Percentiles rank a stretch among this genome's conserved stretches.
phyloP scores from a whole-genome alignment of 1,140 invertebrate genomes.

The Pogonognathellus flavescens region DNA sequence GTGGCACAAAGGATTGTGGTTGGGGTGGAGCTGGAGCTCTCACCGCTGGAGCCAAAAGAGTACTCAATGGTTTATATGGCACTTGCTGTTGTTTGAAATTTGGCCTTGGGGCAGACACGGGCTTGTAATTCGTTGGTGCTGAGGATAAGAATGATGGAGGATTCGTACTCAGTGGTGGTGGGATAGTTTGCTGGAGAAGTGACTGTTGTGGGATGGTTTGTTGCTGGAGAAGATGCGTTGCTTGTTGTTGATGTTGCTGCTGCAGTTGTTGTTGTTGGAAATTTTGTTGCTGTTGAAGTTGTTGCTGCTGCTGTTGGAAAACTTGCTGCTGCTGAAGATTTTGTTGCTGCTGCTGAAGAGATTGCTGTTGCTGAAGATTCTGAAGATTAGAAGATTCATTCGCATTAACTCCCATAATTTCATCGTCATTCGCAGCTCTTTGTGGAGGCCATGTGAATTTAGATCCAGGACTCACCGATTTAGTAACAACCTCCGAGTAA shows the following conservation, averaged over 20 bases:
- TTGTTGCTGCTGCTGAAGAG: slow-evolving; percentile 62
- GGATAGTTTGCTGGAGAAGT: slow-evolving; percentile 6
- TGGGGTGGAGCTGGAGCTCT: slow-evolving; percentile 53
- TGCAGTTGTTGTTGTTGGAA: slow-evolving; percentile 29
- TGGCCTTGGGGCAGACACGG: slow-evolving; percentile 57
- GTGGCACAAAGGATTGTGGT: background rate
- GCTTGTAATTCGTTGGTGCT: slow-evolving; percentile 57
- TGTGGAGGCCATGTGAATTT: slow-evolving; percentile 76
- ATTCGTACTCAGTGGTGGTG: background rate
- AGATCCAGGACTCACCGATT: slow-evolving; percentile 57
- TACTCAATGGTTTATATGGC: slow-evolving; percentile 63
- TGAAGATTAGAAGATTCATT: slow-evolving; percentile 24
- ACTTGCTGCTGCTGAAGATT: slow-evolving; percentile 64
- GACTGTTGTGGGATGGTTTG: background rate
- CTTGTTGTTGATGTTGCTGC: background rate
- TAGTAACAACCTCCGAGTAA: slow-evolving; percentile 60
- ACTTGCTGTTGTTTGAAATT: slow-evolving; percentile 42
- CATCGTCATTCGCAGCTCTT: slow-evolving; percentile 62
- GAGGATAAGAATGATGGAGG: slow-evolving; percentile 34
- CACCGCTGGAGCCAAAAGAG: slow-evolving; percentile 57
- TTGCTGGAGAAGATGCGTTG: background rate
- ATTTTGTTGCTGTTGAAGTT: slow-evolving; percentile 50
- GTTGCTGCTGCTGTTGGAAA: slow-evolving; percentile 45
- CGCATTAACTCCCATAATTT: slow-evolving; percentile 25
- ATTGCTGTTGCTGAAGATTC: slow-evolving; percentile 43